A percentile compares a stretch with the other conserved stretches of the same genome.
phyloP scores from a whole-genome alignment of 2,797 vertebrate genomes.

The Salmo trutta region DNA sequence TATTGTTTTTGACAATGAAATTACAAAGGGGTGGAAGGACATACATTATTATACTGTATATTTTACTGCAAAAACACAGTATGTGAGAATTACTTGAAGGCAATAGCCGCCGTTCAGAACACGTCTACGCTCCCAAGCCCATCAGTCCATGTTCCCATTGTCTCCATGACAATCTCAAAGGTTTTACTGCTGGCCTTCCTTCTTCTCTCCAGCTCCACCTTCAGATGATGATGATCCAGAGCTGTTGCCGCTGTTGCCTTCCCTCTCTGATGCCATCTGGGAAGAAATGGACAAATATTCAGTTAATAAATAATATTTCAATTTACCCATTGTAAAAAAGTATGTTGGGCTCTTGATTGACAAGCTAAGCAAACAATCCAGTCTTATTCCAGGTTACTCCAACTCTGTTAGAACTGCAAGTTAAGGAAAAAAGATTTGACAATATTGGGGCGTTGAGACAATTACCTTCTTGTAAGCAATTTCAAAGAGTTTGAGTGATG shows the following conservation, averaged over 20 bases:
- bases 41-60: slow-evolving; percentile 70
- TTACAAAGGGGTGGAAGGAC: slow-evolving; percentile 49
- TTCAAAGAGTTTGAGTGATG: slow-evolving; percentile 96
- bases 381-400: background rate
- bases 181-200: slow-evolving; percentile 90
- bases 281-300: background rate
- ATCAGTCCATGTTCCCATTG: slow-evolving; percentile 59
- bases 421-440: background rate
- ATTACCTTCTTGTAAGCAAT: slow-evolving; percentile 98
- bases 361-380: background rate
- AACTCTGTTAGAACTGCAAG: background rate
- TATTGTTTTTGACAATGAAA: slow-evolving; percentile 56
- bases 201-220: slow-evolving; percentile 77
- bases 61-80: slow-evolving; percentile 93
- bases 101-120: slow-evolving; percentile 68
- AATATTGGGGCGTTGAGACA: background rate
- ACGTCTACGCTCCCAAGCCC: slow-evolving; percentile 68
- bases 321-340: background rate
- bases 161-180: slow-evolving; percentile 63
- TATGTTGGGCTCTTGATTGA: background rate
- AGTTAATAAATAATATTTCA: background rate
- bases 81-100: slow-evolving; percentile 78
- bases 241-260: slow-evolving; percentile 65
- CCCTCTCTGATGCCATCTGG: slow-evolving; percentile 95
- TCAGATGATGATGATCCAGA: slow-evolving; percentile 71